phyloP scores from a whole-genome alignment of 1,140 invertebrate genomes.

The Cotesia glomerata region DNA sequence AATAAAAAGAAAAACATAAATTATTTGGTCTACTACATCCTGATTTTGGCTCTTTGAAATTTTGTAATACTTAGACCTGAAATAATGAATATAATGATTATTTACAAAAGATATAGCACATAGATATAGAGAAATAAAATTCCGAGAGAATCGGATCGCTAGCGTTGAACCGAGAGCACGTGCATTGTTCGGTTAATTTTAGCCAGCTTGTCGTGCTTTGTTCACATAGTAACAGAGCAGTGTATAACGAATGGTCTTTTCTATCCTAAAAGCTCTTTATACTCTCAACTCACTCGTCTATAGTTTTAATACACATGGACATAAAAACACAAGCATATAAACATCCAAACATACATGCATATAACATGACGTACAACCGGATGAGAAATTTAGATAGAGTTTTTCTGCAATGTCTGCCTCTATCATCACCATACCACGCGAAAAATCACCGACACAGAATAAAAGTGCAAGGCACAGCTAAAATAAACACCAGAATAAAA shows the following conservation, averaged over 20 bases:
- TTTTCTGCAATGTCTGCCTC: no score
- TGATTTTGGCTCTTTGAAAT: no score
- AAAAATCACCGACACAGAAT: slow-evolving; percentile 5
- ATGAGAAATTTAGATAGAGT: slow-evolving; percentile 20
- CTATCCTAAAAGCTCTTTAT: slow-evolving; percentile 15
- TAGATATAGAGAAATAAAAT: background rate
- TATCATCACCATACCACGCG: slow-evolving; percentile 17
- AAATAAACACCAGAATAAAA: slow-evolving; percentile 14
- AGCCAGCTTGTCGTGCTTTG: slow-evolving; percentile 34
- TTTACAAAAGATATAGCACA: no score
- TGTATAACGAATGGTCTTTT: slow-evolving; percentile 26
- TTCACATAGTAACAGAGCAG: slow-evolving; percentile 14
- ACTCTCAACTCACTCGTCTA: slow-evolving; percentile 4
- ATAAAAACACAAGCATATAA: background rate
- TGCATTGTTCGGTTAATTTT: slow-evolving; percentile 41
- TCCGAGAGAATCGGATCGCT: slow-evolving; percentile 25
- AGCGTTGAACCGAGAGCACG: slow-evolving; percentile 33
- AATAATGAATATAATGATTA: no score
- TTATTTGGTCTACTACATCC: no score
- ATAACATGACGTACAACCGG: slow-evolving; percentile 6
- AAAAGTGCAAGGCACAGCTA: slow-evolving; percentile 7
- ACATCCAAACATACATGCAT: slow-evolving; percentile 11
- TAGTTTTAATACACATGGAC: background rate
- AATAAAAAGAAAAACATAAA: no score
- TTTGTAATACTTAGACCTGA: no score